phyloP scores from a whole-genome alignment of 1,140 invertebrate genomes.

The Zaprionus kolodkinae region DNA sequence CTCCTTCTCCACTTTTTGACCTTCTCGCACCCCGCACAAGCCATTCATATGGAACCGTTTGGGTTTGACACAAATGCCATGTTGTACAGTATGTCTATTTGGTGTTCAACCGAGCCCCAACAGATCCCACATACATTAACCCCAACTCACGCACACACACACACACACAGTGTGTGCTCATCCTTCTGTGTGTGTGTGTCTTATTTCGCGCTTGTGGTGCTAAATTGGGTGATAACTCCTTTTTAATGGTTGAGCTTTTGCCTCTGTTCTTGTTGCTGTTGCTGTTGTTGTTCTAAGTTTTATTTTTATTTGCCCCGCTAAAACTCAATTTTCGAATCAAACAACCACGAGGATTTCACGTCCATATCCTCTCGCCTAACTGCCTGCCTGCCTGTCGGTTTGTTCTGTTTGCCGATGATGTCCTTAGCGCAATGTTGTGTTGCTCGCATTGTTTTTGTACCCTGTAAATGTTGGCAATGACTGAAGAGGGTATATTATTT shows the following conservation, averaged over 20 bases:
- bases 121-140: conserved; percentile 22
- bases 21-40: conserved; percentile 13
- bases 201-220: conserved; percentile 79
- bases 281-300: conserved; percentile 66
- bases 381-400: conserved; percentile 13
- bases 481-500: background rate
- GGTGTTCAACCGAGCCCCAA: conserved; percentile 51
- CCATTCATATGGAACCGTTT: conserved; percentile 44
- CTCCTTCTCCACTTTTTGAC: background rate
- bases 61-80: conserved; percentile 64
- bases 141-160: conserved; percentile 24
- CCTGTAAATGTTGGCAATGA: background rate
- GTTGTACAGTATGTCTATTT: conserved; percentile 70
- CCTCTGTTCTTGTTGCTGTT: conserved; percentile 40
- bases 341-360: conserved; percentile 74
- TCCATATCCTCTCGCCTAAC: conserved; percentile 25
- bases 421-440: conserved; percentile 54
- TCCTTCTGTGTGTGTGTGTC: conserved; percentile 44
- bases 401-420: conserved; percentile 63
- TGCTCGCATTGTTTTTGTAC: conserved; percentile 18
- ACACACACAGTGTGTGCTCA: conserved; percentile 19
- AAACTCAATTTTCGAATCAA: conserved; percentile 80
- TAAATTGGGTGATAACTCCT: conserved; percentile 80
- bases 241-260: conserved; percentile 68
- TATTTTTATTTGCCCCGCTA: conserved; percentile 79